Evolutionary conservation across 1,140 invertebrate genomes (phyloP).

Genomic region (Penaeus chinensis): DNA sequence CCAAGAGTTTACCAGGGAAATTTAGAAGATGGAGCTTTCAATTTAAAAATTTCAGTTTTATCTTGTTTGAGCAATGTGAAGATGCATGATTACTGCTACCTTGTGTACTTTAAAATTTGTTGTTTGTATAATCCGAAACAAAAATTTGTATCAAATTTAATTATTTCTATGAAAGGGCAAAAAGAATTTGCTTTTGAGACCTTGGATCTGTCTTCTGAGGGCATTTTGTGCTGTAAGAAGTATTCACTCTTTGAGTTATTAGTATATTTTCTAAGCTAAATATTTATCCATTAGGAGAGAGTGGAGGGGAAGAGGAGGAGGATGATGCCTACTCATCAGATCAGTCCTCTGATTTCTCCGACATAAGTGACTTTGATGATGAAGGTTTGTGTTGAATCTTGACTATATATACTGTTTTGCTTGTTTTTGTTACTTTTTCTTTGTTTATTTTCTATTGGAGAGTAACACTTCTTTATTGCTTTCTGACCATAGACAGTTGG

Average conservation of each 20-base stretch:
- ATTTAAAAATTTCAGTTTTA: too few relatives aligned
- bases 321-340: constrained; percentile 60
- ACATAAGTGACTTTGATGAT: constrained; percentile 85
- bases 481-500: constrained; percentile 80
- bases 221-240: background rate
- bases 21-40: too few relatives aligned
- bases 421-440: background rate
- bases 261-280: background rate
- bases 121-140: too few relatives aligned
- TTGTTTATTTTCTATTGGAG: background rate
- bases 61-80: too few relatives aligned
- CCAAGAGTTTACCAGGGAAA: too few relatives aligned
- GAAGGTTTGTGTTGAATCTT: constrained; percentile 69
- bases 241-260: background rate
- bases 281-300: constrained; percentile 64
- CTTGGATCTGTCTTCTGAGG: background rate
- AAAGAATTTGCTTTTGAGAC: background rate
- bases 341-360: constrained; percentile 74
- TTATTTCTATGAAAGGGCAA: too few relatives aligned
- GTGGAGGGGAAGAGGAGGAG: constrained; percentile 73
- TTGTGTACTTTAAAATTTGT: too few relatives aligned
- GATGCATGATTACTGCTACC: too few relatives aligned
- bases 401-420: background rate
- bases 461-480: constrained; percentile 50
- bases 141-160: too few relatives aligned